A percentile compares a stretch with the other conserved stretches of the same genome.
These are phyloP conservation scores for Drosophila mercatorum DNA, from an alignment of 2,888 invertebrate genomes.

Conservation along the genomic window DNA sequence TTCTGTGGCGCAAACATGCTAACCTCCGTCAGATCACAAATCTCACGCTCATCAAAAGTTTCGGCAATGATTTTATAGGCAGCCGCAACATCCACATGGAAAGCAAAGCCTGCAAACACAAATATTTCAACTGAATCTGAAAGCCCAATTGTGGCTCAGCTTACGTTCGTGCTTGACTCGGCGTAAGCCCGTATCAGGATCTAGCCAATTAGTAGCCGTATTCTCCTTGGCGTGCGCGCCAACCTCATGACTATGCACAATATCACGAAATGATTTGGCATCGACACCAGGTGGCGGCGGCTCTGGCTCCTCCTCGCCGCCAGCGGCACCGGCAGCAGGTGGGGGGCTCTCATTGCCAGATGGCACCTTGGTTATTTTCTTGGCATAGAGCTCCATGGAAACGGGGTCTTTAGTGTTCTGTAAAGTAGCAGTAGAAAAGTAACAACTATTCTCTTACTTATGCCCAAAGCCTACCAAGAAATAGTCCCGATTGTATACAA, in stretches of 20 bases:
- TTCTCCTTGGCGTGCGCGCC: conserved; percentile 78
- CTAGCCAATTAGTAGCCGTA: conserved; percentile 85
- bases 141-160: conserved; percentile 18
- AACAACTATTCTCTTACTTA: not conserved
- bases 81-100: conserved; percentile 88
- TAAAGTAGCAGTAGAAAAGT: conserved; percentile 14
- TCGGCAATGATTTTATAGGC: conserved; percentile 89
- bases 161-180: conserved; percentile 86
- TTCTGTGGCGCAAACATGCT: conserved; percentile 87
- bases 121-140: not conserved
- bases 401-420: conserved; percentile 88
- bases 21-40: conserved; percentile 89
- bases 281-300: conserved; percentile 24
- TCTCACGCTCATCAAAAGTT: conserved; percentile 88
- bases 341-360: conserved; percentile 47
- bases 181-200: conserved; percentile 86
- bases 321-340: not conserved
- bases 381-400: conserved; percentile 86
- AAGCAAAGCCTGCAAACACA: conserved; percentile 86
- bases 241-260: conserved; percentile 77
- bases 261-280: conserved; percentile 71
- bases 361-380: conserved; percentile 85
- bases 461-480: conserved; percentile 85
- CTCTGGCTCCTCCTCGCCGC: conserved; percentile 43
- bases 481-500: conserved; percentile 87